phyloP scores from a whole-genome alignment of 2,113 vertebrate genomes.

The Cyrtonyx montezumae region DNA sequence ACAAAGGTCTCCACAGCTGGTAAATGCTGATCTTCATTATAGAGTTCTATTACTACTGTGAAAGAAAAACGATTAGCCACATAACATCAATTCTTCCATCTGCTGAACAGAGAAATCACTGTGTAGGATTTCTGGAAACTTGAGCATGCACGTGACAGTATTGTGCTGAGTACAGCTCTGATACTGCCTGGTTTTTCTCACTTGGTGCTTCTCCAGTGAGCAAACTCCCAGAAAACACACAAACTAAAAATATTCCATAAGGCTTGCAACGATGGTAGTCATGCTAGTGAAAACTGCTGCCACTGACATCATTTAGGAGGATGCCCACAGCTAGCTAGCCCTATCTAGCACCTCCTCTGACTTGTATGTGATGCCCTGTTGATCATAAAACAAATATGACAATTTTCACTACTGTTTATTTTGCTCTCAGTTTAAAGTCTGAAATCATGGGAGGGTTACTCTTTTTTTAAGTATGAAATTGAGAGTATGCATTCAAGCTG shows the following conservation, averaged over 20 bases:
- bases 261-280: neutral
- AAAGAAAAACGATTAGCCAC: neutral
- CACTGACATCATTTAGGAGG: rapidly evolving
- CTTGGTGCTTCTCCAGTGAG: neutral
- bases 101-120: neutral
- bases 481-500: neutral
- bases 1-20: neutral
- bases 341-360: neutral
- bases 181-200: neutral
- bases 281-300: neutral
- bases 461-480: neutral
- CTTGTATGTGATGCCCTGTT: neutral
- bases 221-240: neutral
- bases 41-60: neutral
- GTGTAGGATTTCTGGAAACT: neutral
- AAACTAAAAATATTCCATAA: neutral
- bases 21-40: neutral
- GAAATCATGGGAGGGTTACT: neutral
- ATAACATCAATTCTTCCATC: neutral
- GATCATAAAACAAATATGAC: neutral
- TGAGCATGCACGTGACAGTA: neutral
- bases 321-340: rapidly evolving
- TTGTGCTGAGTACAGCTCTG: neutral
- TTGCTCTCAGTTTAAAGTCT: neutral
- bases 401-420: neutral